Evolutionary conservation across 1,140 invertebrate species (phyloP).

Genomic region (Lepidotrigona ventralis): DNA sequence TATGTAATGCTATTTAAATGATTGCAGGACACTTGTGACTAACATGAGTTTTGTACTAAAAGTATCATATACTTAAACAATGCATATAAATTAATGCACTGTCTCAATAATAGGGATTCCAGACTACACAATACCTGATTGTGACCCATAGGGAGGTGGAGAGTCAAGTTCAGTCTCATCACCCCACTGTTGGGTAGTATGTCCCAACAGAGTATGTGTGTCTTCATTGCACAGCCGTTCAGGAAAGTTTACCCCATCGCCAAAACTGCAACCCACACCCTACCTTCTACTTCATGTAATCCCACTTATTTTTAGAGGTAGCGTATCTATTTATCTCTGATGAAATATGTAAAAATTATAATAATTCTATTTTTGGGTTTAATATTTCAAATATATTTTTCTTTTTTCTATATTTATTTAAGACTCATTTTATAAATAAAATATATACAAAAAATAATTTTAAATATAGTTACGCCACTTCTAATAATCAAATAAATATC

Average conservation of each 20-base stretch:
- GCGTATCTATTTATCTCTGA: slow-evolving; percentile 53
- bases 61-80: slow-evolving; percentile 36
- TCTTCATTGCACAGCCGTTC: slow-evolving; percentile 90
- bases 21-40: slow-evolving; percentile 5
- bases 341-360: not conserved
- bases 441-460: not conserved
- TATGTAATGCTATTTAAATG: not conserved
- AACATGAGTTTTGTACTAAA: slow-evolving; percentile 39
- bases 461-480: slow-evolving; percentile 66
- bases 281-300: slow-evolving; percentile 70
- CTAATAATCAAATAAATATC: slow-evolving; percentile 58
- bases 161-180: slow-evolving; percentile 79
- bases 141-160: slow-evolving; percentile 70
- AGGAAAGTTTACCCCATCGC: slow-evolving; percentile 92
- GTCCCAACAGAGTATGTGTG: slow-evolving; percentile 86
- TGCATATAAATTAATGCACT: slow-evolving; percentile 34
- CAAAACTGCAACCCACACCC: slow-evolving; percentile 85
- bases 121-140: slow-evolving; percentile 73
- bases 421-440: not conserved
- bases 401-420: not conserved
- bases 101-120: slow-evolving; percentile 40
- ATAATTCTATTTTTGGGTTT: not conserved
- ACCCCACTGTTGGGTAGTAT: slow-evolving; percentile 79
- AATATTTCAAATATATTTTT: slow-evolving; percentile 16
- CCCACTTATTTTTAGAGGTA: slow-evolving; percentile 53